These are phyloP conservation scores for Mythimna loreyi DNA, from an alignment of 2,888 invertebrate genomes.

Conservation along the genomic window DNA sequence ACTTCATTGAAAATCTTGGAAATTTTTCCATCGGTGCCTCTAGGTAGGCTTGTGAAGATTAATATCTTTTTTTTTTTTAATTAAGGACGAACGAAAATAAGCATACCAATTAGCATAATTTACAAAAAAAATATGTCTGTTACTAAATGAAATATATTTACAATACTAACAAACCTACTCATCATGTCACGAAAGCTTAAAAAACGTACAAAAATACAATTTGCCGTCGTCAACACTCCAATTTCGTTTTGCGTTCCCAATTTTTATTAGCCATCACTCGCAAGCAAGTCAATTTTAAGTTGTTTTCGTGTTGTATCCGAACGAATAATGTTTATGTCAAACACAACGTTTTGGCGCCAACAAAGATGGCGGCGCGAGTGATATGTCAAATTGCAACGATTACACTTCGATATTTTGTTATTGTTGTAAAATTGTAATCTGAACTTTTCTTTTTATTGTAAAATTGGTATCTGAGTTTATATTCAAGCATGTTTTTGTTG, in stretches of 20 bases:
- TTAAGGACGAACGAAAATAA: neutral
- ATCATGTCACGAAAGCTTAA: neutral
- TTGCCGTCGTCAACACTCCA: conserved; percentile 43
- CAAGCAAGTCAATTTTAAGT: conserved; percentile 73
- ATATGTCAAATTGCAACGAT: conserved; percentile 71
- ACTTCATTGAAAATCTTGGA: neutral
- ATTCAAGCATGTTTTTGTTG: conserved; percentile 12
- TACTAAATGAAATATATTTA: neutral
- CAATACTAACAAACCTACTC: conserved; percentile 4
- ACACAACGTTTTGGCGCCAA: conserved; percentile 78
- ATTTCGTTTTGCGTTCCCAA: conserved; percentile 54
- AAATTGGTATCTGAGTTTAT: conserved; percentile 15
- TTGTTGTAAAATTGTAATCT: conserved; percentile 27
- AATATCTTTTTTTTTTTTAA: neutral
- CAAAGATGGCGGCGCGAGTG: conserved; percentile 80
- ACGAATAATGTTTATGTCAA: conserved; percentile 86
- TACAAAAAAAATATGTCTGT: neutral
- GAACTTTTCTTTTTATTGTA: conserved; percentile 11
- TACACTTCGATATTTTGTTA: conserved; percentile 43
- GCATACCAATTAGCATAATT: neutral
- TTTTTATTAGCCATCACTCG: conserved; percentile 64
- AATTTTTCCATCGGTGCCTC: neutral
- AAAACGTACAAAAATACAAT: conserved; percentile 28
- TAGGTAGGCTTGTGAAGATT: neutral
- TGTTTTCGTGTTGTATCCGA: conserved; percentile 72